A percentile compares a stretch with the other conserved stretches of the same genome.
Evolutionary conservation across 92 coral and sea anemone genomes (phyloP).

Genomic region (Porites evermanni): DNA sequence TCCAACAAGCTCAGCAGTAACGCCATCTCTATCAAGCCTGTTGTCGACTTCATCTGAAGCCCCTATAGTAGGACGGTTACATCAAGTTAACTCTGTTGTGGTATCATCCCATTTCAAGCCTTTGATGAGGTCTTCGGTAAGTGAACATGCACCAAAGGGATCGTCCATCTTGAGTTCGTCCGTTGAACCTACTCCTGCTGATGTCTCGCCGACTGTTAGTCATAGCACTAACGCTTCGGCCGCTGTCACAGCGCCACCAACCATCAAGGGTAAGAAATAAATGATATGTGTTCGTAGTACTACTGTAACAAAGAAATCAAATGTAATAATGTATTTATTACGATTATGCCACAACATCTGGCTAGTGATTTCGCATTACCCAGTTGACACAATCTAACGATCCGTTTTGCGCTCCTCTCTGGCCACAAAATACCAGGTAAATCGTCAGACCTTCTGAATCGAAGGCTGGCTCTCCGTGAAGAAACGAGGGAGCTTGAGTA

Average conservation of each 20-base stretch:
- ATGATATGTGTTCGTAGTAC: too few species aligned
- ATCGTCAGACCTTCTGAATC: too few species aligned
- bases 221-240: neutral
- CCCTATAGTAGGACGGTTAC: neutral
- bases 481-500: too few species aligned
- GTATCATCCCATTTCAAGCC: neutral
- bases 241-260: slow-evolving; percentile 20
- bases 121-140: neutral
- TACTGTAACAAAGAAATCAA: too few species aligned
- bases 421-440: too few species aligned
- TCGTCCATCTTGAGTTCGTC: slow-evolving; percentile 1
- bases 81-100: neutral
- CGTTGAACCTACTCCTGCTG: neutral
- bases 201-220: slow-evolving; percentile 1
- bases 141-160: neutral
- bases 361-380: too few species aligned
- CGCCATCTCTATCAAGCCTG: neutral
- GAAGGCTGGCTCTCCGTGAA: too few species aligned
- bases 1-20: neutral
- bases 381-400: too few species aligned
- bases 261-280: slow-evolving; percentile 2
- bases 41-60: neutral
- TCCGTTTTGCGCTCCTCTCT: too few species aligned
- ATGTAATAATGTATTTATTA: neutral
- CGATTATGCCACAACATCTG: neutral